Percentiles rank a stretch among this genome's conserved stretches.
Evolutionary conservation across 2,797 vertebrate genomes (phyloP).

Genomic region (Sebastes ruberrimus): DNA sequence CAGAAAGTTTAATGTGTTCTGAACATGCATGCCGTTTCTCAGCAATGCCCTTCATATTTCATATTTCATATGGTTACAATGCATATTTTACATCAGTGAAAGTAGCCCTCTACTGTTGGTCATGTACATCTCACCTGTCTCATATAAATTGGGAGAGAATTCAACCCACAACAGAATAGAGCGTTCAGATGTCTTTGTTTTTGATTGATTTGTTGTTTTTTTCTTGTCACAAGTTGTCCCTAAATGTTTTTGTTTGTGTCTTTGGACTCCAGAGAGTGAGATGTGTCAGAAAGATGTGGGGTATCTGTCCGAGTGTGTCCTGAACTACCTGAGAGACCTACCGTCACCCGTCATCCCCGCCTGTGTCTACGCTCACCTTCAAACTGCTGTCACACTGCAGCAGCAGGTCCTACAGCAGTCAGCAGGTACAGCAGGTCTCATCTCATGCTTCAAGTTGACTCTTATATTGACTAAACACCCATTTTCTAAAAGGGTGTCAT

Average conservation of each 20-base stretch:
- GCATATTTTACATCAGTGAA: not conserved
- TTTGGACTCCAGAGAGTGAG: constrained; percentile 80
- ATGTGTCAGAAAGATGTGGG: constrained; percentile 80
- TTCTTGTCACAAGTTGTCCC: not conserved
- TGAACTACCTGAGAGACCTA: constrained; percentile 87
- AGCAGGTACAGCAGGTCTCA: constrained; percentile 45
- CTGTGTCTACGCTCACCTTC: constrained; percentile 81
- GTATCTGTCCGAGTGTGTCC: constrained; percentile 84
- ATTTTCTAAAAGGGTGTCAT: not conserved
- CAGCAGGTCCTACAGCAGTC: constrained; percentile 73
- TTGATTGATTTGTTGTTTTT: not conserved
- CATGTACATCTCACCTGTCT: not conserved
- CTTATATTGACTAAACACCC: not conserved
- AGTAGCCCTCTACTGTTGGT: not conserved
- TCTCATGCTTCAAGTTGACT: not conserved
- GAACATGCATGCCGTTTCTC: not conserved
- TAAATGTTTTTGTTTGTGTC: constrained; percentile 5
- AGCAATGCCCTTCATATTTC: not conserved
- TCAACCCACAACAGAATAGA: not conserved
- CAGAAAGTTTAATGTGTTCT: not conserved
- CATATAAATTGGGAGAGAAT: not conserved
- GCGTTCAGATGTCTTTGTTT: not conserved
- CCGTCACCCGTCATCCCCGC: constrained; percentile 86
- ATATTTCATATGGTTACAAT: not conserved
- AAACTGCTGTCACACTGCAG: constrained; percentile 77